Percentiles rank a stretch among this genome's conserved stretches.
Conservation (phyloP, 2,888 invertebrate species). For the Drosophila mulleri region DNA sequence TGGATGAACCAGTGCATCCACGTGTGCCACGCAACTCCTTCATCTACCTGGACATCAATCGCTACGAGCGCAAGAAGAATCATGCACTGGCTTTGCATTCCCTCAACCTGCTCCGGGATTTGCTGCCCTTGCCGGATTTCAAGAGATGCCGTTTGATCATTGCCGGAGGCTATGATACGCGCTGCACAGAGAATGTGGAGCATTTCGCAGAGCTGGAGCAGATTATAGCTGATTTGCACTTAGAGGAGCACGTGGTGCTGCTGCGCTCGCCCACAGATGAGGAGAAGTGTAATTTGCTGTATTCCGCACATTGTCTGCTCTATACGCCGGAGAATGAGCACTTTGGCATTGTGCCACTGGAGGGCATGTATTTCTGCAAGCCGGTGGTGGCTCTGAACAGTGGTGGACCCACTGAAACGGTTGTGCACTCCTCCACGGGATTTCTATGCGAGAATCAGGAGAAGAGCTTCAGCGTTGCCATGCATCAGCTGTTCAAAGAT, state of each 20-base stretch:
- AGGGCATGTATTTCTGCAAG: constrained; percentile 97
- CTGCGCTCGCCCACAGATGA: constrained; percentile 94
- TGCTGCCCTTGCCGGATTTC: constrained; percentile 87
- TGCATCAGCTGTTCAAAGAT: constrained; percentile 89
- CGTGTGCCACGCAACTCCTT: constrained; percentile 87
- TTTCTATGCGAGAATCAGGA: constrained; percentile 90
- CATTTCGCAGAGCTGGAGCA: constrained; percentile 91
- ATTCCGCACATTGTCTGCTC: constrained; percentile 91
- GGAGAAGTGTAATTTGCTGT: constrained; percentile 93
- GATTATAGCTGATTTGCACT: constrained; percentile 88
- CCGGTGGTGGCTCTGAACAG: constrained; percentile 98
- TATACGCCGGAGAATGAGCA: constrained; percentile 99
- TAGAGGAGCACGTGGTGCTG: constrained; percentile 91
- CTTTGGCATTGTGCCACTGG: constrained; percentile 99
- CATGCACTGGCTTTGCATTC: constrained; percentile 93
- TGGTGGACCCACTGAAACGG: constrained; percentile 98
- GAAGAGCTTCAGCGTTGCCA: constrained; percentile 91
- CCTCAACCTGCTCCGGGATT: constrained; percentile 88
- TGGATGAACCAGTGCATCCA: constrained; percentile 63
- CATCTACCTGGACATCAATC: constrained; percentile 96
- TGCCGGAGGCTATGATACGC: constrained; percentile 98
- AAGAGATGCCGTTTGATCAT: constrained; percentile 92
- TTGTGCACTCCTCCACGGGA: constrained; percentile 91
- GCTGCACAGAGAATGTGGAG: constrained; percentile 94
- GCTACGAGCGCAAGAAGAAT: constrained; percentile 98